Conservation (phyloP, 1,140 invertebrate genomes). For the Diprion similis region DNA sequence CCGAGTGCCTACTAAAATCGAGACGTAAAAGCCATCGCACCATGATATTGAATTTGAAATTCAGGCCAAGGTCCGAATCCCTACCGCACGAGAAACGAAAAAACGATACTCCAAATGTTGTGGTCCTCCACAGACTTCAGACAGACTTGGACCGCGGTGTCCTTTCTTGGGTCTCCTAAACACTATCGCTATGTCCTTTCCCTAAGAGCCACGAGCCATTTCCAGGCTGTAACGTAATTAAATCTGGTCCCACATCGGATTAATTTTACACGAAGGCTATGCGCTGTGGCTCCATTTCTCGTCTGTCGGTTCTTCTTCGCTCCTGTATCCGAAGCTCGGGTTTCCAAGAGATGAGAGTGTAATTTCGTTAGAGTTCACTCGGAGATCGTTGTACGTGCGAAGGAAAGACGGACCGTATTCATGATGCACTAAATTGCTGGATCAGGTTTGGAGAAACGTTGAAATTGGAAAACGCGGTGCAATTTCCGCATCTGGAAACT, state of each 20-base stretch:
- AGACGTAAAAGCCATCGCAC: no score
- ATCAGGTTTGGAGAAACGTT: constrained; percentile 9
- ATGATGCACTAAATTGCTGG: no score
- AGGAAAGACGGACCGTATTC: no score
- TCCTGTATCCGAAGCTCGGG: background rate
- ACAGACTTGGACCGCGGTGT: no score
- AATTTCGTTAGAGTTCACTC: no score
- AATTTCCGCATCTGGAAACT: background rate
- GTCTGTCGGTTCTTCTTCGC: background rate
- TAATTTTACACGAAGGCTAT: constrained; percentile 26
- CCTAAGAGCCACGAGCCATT: background rate
- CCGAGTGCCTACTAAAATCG: no score
- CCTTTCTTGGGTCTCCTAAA: background rate
- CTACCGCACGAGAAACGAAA: no score
- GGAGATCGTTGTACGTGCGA: no score
- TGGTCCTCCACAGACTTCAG: no score
- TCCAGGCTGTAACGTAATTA: constrained; percentile 21
- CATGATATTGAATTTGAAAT: no score
- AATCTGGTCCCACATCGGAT: constrained; percentile 30
- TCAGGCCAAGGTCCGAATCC: no score
- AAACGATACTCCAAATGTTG: no score
- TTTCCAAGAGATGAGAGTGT: background rate
- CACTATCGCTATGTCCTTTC: background rate
- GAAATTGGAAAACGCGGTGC: constrained; percentile 26
- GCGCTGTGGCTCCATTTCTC: background rate